phyloP scores from a whole-genome alignment of 1,140 invertebrate species.

The Drosophila tropicalis region DNA sequence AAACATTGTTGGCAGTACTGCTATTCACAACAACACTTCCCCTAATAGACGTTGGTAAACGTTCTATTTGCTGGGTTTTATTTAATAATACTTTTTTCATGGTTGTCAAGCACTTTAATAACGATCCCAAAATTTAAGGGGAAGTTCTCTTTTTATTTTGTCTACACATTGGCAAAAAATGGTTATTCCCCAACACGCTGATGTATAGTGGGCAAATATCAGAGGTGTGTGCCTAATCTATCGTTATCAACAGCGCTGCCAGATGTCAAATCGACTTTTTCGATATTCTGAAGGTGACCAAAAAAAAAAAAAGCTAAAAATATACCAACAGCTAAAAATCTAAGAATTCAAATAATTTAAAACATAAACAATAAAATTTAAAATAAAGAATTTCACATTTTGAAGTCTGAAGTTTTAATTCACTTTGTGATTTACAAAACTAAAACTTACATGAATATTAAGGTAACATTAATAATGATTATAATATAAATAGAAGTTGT shows the following conservation, averaged over 20 bases:
- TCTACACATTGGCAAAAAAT: conserved; percentile 37
- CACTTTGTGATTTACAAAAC: no score
- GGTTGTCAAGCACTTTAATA: not conserved
- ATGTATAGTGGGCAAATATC: not conserved
- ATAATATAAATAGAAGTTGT: no score
- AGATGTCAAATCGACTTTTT: not conserved
- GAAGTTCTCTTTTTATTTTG: conserved; percentile 39
- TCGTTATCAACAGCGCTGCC: conserved; percentile 25
- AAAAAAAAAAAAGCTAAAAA: not conserved
- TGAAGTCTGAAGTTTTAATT: no score
- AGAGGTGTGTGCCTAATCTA: conserved; percentile 5
- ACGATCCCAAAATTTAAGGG: conserved; percentile 32
- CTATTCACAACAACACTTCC: conserved; percentile 23
- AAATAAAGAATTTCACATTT: no score
- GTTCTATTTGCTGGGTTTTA: conserved; percentile 52
- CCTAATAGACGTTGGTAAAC: conserved; percentile 5
- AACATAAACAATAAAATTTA: no score
- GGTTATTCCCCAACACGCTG: conserved; percentile 67
- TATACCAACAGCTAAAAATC: no score
- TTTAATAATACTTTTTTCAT: conserved; percentile 73
- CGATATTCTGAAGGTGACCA: not conserved
- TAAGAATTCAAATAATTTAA: no score
- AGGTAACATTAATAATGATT: no score
- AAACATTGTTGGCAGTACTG: not conserved
- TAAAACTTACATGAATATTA: no score